Conservation (phyloP, 2,797 vertebrate genomes). For the Lepilemur septentrionalis region DNA sequence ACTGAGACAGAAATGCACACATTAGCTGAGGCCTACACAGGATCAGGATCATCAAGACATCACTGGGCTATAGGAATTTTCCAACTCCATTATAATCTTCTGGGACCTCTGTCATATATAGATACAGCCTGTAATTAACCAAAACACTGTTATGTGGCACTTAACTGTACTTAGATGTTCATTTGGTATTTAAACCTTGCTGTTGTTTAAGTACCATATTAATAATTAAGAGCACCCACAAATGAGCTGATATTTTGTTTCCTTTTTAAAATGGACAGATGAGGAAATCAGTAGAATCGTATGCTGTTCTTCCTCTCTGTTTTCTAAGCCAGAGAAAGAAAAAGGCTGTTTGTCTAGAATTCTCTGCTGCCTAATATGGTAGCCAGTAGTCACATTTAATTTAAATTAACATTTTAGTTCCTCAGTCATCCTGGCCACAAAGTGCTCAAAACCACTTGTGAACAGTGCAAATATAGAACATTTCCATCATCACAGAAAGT, state of each 20-base stretch:
- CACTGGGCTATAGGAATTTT: not conserved
- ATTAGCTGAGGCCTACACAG: not conserved
- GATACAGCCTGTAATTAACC: not conserved
- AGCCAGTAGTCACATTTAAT: not conserved
- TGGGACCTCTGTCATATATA: not conserved
- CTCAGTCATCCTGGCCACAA: not conserved
- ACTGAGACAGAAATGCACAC: not conserved
- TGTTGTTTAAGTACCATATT: not conserved
- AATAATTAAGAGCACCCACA: not conserved
- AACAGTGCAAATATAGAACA: not conserved
- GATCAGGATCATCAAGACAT: not conserved
- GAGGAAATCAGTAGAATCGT: not conserved
- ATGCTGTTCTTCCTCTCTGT: not conserved
- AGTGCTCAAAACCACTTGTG: not conserved
- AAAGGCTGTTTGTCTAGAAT: not conserved
- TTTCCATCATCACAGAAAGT: not conserved
- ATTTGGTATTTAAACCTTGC: not conserved
- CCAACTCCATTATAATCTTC: not conserved
- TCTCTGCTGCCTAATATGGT: not conserved
- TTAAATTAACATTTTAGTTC: not conserved
- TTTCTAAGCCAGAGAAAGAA: constrained; percentile 28
- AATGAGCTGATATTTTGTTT: not conserved
- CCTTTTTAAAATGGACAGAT: not conserved
- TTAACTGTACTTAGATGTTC: not conserved
- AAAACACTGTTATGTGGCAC: not conserved